A percentile compares a stretch with the other conserved stretches of the same genome.
These are phyloP conservation scores for Eristalis pertinax DNA, from an alignment of 2,888 invertebrate species.

Conservation along the genomic window DNA sequence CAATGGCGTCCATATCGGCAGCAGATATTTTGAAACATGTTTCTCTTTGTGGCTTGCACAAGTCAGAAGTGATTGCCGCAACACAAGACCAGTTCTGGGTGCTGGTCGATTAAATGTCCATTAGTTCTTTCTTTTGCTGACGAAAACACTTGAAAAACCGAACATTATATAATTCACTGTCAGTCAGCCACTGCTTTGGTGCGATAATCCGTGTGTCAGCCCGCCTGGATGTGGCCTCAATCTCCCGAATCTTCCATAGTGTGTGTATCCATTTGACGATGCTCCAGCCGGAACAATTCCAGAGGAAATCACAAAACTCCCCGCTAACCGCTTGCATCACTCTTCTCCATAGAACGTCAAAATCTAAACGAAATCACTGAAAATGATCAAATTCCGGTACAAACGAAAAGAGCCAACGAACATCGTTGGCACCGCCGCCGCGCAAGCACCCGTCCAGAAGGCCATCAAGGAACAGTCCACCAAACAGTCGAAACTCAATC, in stretches of 20 bases:
- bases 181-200: too few species aligned
- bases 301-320: not conserved
- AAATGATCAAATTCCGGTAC: conserved; percentile 86
- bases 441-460: conserved; percentile 56
- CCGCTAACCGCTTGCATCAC: not conserved
- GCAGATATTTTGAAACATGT: not conserved
- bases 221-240: too few species aligned
- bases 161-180: too few species aligned
- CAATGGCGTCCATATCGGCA: not conserved
- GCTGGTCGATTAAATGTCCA: too few species aligned
- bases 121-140: too few species aligned
- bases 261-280: not conserved
- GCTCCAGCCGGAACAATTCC: not conserved
- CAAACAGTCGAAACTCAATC: conserved; percentile 52
- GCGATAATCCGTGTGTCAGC: too few species aligned
- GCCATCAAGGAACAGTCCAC: conserved; percentile 52
- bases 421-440: conserved; percentile 74
- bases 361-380: conserved; percentile 43
- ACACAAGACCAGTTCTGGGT: not conserved
- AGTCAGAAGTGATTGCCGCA: not conserved
- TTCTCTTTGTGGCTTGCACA: not conserved
- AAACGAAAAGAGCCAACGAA: conserved; percentile 84
- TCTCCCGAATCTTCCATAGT: not conserved
- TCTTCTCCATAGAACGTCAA: not conserved
- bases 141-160: too few species aligned